Base-by-base conservation (phyloP, 1,140 invertebrate species). In the Asbolus verrucosus region DNA sequence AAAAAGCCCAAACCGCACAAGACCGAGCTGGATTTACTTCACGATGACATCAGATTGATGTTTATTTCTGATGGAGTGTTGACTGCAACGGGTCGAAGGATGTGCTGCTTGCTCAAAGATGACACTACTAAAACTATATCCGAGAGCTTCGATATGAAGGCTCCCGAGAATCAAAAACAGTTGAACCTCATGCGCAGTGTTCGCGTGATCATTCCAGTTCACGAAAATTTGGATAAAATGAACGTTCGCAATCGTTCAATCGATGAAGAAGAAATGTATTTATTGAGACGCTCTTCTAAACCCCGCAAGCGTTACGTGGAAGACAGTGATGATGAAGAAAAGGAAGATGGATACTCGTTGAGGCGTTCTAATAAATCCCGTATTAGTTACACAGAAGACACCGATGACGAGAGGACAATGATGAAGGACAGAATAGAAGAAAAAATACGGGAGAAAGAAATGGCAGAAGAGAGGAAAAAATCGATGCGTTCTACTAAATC, bases 1-100 rank as follows among this genome's bases (percentile, higher is more conserved):
- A 76, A 69, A 19, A 73, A 70, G 21, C 2, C 21, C 14, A 18
- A 76, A 72, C n/a, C n/a, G 54, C 72, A 70, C 9, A 82, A 72
- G 68, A 75, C 76, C 15, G 88, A 89, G 72, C 74, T 91, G 31
- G 84, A 87, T 71, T 83, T 84, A 74, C 80, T 90, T 5, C 89
- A 90, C 38, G 86, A 88, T 68, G 88, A 90, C 74, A 86, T 90
- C 33, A 83, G 85, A 68, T 87, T 90, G 69, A 89, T 89, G 85
- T 90, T 89, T 74, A 87, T 89, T 33, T 83, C 84, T 65, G 84
- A 88, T 71, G 88, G 85, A 16, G 84, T 89, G 1, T 76, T 88
- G n/a, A 84, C 82, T 27, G 76, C 83, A 13, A 83, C 82, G 3
- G 85, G 85, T 4, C 82, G 85, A 76, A 75, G 85, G 75, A 86